Conservation (phyloP, 2,797 vertebrate genomes). For the Muscicapa striata region DNA sequence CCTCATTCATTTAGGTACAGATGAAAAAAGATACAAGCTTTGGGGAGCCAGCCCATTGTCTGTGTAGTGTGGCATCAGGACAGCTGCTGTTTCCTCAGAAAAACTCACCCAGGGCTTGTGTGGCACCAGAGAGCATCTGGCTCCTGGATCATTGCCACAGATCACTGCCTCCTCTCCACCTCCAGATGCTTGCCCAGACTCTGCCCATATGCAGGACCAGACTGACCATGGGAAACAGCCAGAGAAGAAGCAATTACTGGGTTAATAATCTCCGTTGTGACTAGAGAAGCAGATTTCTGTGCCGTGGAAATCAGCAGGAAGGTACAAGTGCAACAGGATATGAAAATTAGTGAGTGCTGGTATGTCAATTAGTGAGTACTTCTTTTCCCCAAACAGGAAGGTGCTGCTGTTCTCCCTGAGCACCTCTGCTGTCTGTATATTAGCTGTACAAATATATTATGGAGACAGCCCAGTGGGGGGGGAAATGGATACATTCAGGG, state of each 20-base stretch:
- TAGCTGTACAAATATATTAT: not conserved
- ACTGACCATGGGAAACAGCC: fast-evolving
- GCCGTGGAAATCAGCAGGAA: not conserved
- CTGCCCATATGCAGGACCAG: not conserved
- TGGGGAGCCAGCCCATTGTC: not conserved
- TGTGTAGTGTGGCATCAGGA: not conserved
- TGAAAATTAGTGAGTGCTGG: not conserved
- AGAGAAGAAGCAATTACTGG: not conserved
- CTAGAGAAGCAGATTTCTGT: not conserved
- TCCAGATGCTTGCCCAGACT: not conserved
- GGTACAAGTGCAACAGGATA: not conserved
- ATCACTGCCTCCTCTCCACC: not conserved
- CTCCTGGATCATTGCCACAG: not conserved
- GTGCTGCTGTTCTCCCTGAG: not conserved
- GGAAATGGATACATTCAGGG: not conserved
- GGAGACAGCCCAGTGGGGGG: not conserved
- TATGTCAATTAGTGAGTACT: not conserved
- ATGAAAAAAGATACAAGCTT: not conserved
- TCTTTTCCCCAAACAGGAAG: not conserved
- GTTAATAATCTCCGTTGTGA: not conserved
- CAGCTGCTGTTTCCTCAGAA: not conserved
- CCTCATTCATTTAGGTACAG: not conserved
- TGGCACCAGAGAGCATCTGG: not conserved
- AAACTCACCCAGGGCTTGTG: not conserved
- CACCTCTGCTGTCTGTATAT: not conserved